Conservation (phyloP, 2,113 vertebrate species). For the Edolisoma coerulescens region DNA sequence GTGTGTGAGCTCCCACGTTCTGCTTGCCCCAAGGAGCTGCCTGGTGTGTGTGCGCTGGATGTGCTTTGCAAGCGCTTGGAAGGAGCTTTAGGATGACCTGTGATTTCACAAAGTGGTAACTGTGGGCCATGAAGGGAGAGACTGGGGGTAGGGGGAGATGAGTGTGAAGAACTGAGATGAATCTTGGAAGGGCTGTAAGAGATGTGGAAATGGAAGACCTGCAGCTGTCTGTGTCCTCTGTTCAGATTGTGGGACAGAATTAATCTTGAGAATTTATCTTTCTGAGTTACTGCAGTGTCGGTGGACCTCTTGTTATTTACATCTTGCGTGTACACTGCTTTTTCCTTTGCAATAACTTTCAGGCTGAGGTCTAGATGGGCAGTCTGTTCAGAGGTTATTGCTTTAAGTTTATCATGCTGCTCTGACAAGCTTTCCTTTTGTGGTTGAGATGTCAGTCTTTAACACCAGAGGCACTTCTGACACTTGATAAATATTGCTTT, state of each 20-base stretch:
- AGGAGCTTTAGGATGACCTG: not conserved
- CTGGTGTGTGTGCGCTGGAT: not conserved
- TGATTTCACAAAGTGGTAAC: not conserved
- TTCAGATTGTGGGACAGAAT: not conserved
- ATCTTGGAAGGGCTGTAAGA: not conserved
- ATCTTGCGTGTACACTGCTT: not conserved
- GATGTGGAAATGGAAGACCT: not conserved
- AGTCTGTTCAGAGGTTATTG: not conserved
- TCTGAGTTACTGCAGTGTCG: not conserved
- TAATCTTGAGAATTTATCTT: not conserved
- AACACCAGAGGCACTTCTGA: not conserved
- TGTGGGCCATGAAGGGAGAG: not conserved
- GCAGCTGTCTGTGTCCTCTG: not conserved
- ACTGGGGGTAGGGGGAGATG: not conserved
- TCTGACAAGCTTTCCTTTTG: not conserved
- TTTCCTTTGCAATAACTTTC: not conserved
- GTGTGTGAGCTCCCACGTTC: not conserved
- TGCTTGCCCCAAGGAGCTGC: not conserved
- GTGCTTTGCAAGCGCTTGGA: not conserved
- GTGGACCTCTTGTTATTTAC: not conserved
- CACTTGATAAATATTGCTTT: slow-evolving; percentile 5
- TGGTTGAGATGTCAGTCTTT: not conserved
- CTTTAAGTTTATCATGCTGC: not conserved
- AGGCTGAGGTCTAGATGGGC: not conserved
- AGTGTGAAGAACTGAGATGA: not conserved